Evolutionary conservation across 2,888 invertebrate species (phyloP), one percentile per base, ranked within the genome.

Genomic region (Agriopis aurantiaria): DNA sequence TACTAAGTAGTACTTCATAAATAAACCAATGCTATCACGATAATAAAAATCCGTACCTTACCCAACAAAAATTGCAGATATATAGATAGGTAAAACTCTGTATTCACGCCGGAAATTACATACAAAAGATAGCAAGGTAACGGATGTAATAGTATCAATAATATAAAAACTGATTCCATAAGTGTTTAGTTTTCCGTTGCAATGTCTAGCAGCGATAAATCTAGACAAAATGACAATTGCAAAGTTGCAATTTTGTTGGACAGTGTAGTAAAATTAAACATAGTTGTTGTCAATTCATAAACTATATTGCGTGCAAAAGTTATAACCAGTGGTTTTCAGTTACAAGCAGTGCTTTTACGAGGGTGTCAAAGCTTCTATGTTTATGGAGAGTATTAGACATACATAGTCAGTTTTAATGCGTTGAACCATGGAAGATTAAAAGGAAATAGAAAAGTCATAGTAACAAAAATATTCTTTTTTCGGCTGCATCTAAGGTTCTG

Each of bases 341-440:
- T 62, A 43, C 52, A 62, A 52, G 52, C 49, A 62, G 43, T 23
- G 58, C 46, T 58, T 58, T 58, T 58, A 58, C 55, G 63, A 63
- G 46, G 46, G 63, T 46, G 55, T 63, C 55, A 55, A 55, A 63
- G 46, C 43, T 62, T 62, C 52, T 43, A 41, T 62, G 43, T 62
- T 62, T 52, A 62, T 62, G 41, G 10, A 40, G 41, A 2, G 23
- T 40, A 10, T 41, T 60, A 60, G 48, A 60, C 60, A 49, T 51
- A 60, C 49, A 51, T 51, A 51, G 60, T 60, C 14, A 8, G 45
- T 49, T 60, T 49, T 58, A 46, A 33, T n/a, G 14, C 33, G 46
- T 4, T n/a, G 33, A 9, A 58, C 23, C 12, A 33, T 23, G 46
- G 58, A 58, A 46, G 9, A 46, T 58, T 45, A 57, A 10, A 23